Conservation (phyloP, 2,113 vertebrate genomes). For the Cebus imitator region DNA sequence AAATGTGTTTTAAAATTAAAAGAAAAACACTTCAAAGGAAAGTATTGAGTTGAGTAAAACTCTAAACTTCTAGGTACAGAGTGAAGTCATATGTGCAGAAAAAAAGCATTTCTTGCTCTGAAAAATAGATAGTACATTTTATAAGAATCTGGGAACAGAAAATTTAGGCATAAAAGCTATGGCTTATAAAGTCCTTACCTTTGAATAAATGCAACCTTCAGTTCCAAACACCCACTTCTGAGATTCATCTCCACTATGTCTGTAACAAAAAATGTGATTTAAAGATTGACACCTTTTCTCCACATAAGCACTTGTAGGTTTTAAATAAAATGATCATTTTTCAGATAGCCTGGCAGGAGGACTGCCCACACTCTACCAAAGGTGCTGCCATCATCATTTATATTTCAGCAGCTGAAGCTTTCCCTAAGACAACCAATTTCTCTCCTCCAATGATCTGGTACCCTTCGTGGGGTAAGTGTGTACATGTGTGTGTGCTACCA, state of each 20-base stretch:
- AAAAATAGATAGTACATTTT: not conserved
- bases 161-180: not conserved
- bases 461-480: not conserved
- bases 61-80: not conserved
- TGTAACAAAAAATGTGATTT: slow-evolving; percentile 68
- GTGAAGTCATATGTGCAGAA: slow-evolving; percentile 12
- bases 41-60: not conserved
- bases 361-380: not conserved
- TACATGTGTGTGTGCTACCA: not conserved
- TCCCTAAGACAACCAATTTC: not conserved
- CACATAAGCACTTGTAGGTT: not conserved
- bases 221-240: slow-evolving; percentile 76
- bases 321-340: not conserved
- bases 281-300: slow-evolving; percentile 37
- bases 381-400: not conserved
- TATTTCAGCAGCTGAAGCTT: not conserved
- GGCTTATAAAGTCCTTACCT: slow-evolving; percentile 33
- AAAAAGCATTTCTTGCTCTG: not conserved
- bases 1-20: slow-evolving; percentile 38
- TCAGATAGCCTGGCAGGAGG: not conserved
- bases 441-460: not conserved
- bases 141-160: not conserved
- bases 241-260: slow-evolving; percentile 57
- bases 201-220: slow-evolving; percentile 73
- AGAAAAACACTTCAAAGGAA: not conserved